These are phyloP conservation scores for Cebidichthys violaceus DNA, from an alignment of 2,113 vertebrate genomes.

Conservation along the genomic window DNA sequence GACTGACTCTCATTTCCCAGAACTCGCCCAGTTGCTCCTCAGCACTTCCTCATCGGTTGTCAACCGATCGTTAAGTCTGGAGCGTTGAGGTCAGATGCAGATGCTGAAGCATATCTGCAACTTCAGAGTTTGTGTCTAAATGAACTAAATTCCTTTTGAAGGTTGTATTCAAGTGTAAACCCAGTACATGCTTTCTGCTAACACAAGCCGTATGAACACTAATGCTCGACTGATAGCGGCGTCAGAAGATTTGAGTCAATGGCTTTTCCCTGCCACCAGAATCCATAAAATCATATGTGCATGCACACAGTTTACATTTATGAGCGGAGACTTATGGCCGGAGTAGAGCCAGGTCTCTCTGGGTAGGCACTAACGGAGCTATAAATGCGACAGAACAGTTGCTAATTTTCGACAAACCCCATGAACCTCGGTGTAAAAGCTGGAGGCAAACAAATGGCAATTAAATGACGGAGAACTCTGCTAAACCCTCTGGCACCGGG, in stretches of 20 bases:
- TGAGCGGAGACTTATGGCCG: neutral
- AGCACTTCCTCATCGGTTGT: conserved; percentile 57
- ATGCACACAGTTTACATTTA: conserved; percentile 9
- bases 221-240: neutral
- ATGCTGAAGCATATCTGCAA: too few relatives aligned
- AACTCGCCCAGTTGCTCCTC: conserved; percentile 50
- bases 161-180: too few relatives aligned
- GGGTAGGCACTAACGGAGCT: neutral
- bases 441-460: conserved; percentile 51
- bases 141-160: too few relatives aligned
- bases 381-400: conserved; percentile 26
- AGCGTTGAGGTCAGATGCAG: conserved; percentile 63
- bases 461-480: conserved; percentile 64
- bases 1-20: conserved; percentile 38
- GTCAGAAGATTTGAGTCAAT: neutral
- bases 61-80: conserved; percentile 58
- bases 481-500: conserved; percentile 47
- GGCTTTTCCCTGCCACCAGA: neutral
- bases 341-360: neutral
- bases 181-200: neutral
- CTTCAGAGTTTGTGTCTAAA: too few relatives aligned
- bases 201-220: neutral
- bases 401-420: conserved; percentile 51
- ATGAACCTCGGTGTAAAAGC: conserved; percentile 48
- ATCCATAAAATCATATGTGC: neutral